Conservation (phyloP, 1,140 invertebrate species). For the Harpegnathos saltator region DNA sequence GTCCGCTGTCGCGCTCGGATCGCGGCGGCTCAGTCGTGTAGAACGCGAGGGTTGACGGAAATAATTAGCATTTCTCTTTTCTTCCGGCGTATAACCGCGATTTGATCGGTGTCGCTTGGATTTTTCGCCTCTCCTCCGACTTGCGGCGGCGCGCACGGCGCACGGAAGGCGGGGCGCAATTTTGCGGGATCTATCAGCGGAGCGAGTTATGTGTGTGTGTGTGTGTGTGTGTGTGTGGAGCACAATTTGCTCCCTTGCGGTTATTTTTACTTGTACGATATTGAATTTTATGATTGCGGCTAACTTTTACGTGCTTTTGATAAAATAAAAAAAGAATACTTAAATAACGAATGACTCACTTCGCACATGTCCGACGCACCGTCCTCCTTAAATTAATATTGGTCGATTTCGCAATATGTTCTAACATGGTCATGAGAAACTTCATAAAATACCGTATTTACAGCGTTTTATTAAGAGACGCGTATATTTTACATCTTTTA, state of each 20-base stretch:
- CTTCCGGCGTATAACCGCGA: background rate
- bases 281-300: too few species aligned
- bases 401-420: background rate
- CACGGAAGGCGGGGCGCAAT: background rate
- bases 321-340: background rate
- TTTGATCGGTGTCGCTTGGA: background rate
- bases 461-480: constrained; percentile 53
- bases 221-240: too few species aligned
- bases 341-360: background rate
- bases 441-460: constrained; percentile 47
- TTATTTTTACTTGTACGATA: background rate
- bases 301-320: background rate
- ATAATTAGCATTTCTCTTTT: constrained; percentile 23
- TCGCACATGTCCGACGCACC: too few species aligned
- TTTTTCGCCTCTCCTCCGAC: too few species aligned
- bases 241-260: background rate
- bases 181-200: background rate
- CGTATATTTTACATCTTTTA: constrained; percentile 48
- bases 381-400: background rate
- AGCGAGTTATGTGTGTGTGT: too few species aligned
- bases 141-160: too few species aligned
- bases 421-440: constrained; percentile 12
- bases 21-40: constrained; percentile 32
- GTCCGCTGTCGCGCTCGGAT: constrained; percentile 21
- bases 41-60: constrained; percentile 1